Evolutionary conservation across 2,888 invertebrate species (phyloP).

Genomic region (Noctua janthina): DNA sequence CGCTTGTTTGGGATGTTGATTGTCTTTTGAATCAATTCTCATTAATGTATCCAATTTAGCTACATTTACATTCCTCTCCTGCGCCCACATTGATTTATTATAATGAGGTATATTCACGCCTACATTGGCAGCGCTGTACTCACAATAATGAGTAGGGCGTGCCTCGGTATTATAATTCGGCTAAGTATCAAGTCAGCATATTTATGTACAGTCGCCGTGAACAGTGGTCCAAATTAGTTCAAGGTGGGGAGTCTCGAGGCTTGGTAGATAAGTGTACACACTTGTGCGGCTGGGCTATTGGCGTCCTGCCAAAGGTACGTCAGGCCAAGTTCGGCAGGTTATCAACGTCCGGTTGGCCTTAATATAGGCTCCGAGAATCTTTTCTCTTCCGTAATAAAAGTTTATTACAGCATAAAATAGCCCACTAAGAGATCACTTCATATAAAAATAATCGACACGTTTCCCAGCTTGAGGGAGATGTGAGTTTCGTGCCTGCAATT

Average conservation of each 20-base stretch:
- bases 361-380: constrained; percentile 80
- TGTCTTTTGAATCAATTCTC: constrained; percentile 79
- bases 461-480: constrained; percentile 65
- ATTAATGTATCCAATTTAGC: constrained; percentile 71
- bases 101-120: constrained; percentile 61
- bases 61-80: constrained; percentile 68
- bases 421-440: constrained; percentile 80
- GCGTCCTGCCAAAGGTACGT: constrained; percentile 79
- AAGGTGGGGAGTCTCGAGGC: constrained; percentile 68
- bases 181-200: constrained; percentile 59
- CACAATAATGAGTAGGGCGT: constrained; percentile 56
- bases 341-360: constrained; percentile 84
- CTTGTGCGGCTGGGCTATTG: constrained; percentile 70
- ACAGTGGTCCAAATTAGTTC: constrained; percentile 70
- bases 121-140: constrained; percentile 53
- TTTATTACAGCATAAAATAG: constrained; percentile 82
- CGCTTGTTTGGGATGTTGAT: constrained; percentile 76
- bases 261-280: constrained; percentile 71
- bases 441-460: constrained; percentile 80
- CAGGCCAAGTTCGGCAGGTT: constrained; percentile 83
- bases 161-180: constrained; percentile 56
- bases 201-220: constrained; percentile 55
- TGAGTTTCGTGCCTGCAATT: constrained; percentile 65
- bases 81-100: constrained; percentile 65
- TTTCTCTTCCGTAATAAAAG: constrained; percentile 82